Evolutionary conservation across 2,888 invertebrate genomes (phyloP), one percentile per base, ranked within the genome.

Genomic region (Syritta pipiens): DNA sequence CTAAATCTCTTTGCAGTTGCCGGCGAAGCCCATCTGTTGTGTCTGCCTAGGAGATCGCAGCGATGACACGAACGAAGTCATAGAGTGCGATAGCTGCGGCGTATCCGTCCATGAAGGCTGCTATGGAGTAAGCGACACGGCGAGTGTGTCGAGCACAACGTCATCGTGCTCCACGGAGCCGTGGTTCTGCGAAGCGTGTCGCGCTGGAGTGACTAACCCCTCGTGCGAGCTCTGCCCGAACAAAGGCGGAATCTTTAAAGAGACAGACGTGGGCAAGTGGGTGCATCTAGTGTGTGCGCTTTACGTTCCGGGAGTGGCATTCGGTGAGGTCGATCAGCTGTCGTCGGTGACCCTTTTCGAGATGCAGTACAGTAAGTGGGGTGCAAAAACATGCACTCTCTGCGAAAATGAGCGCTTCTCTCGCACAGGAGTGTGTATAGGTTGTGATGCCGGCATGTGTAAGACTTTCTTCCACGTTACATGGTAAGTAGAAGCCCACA

Each of bases 121-220:
- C 86, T 98, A 98, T 89, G 98, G 98, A 4, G 95, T 98, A 32
- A 95, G 96, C 42, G 98, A 98, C 86, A 94, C 94, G 42, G 94
- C 94, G 35, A 97, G 96, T 89, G 93, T 96, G 81, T 95, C 96
- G 3, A 97, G 97, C 86, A 96, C 97, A 20, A 95, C 96, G 81
- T 98, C 98, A 9, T 94, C 97, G 0, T 96, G 97, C 60, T 97
- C 97, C 22, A 98, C 98, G 0, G 98, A 99, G 82, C 98, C 98
- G 0, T 99, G 99, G 99, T 99, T 99, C 89, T 99, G 99, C 90
- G 99, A 99, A 88, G 96, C 98, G 3, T 99, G 99, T 86, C 94
- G 96, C 84, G 97, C 97, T 14, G 97, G 96, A 0, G 93, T 96
- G 9, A 92, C 91, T 9, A 94, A 95, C 87, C 98, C 98, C 0